A percentile compares a stretch with the other conserved stretches of the same genome.
Conservation (phyloP, 2,797 vertebrate species). For the Rhinatrema bivittatum region DNA sequence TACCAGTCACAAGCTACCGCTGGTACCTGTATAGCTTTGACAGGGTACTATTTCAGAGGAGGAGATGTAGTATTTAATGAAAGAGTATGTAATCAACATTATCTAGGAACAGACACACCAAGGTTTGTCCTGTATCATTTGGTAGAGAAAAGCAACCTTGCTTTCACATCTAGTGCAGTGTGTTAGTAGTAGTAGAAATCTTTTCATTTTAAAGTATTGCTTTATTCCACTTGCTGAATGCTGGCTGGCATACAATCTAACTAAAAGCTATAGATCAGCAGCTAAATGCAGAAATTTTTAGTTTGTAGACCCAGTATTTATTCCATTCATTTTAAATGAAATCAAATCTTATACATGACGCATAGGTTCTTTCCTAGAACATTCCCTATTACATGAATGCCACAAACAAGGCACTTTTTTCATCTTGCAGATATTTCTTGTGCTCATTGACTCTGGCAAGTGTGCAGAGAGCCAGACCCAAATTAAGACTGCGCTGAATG, state of each 20-base stretch:
- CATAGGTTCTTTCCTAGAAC: slow-evolving; percentile 42
- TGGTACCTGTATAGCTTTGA: too few species aligned
- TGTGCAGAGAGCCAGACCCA: slow-evolving; percentile 37
- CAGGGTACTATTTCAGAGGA: too few species aligned
- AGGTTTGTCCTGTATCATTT: too few species aligned
- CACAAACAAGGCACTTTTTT: slow-evolving; percentile 27
- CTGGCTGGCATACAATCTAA: slow-evolving; percentile 49
- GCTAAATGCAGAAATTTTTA: slow-evolving; percentile 61
- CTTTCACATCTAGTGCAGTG: too few species aligned
- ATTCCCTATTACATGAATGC: slow-evolving; percentile 24
- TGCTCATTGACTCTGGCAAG: slow-evolving; percentile 36
- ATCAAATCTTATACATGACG: slow-evolving; percentile 51
- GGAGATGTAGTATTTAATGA: too few species aligned
- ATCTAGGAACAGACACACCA: too few species aligned
- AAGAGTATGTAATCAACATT: too few species aligned
- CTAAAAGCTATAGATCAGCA: slow-evolving; percentile 54
- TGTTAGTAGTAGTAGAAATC: slow-evolving; percentile 42
- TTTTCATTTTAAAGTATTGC: slow-evolving; percentile 52
- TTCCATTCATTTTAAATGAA: slow-evolving; percentile 57
- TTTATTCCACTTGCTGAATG: slow-evolving; percentile 42
- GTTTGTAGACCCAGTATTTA: slow-evolving; percentile 52
- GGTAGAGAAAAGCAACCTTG: too few species aligned
- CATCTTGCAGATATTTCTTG: slow-evolving; percentile 35
- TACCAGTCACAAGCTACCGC: too few species aligned
- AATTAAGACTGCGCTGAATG: slow-evolving; percentile 40